Percentiles rank a stretch among this genome's conserved stretches.
phyloP scores from a whole-genome alignment of 2,113 vertebrate genomes.

The Daphoenositta chrysoptera region DNA sequence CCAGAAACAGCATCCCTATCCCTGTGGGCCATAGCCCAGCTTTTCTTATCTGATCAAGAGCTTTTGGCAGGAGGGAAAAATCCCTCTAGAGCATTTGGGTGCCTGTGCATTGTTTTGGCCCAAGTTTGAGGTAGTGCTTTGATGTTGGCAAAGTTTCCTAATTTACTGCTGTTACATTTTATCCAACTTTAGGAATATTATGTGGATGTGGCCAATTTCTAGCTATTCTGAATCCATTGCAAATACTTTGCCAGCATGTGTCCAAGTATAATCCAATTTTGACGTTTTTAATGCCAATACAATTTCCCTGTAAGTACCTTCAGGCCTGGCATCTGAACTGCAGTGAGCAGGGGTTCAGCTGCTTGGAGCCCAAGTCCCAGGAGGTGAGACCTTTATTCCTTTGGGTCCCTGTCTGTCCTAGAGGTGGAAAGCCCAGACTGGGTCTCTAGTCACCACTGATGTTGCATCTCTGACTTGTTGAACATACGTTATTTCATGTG shows the following conservation, averaged over 20 bases:
- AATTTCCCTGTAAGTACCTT: background rate
- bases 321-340: background rate
- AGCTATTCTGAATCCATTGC: slow-evolving; percentile 13
- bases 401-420: background rate
- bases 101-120: background rate
- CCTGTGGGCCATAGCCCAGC: background rate
- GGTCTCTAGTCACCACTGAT: background rate
- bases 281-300: slow-evolving; percentile 3
- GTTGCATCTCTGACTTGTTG: background rate
- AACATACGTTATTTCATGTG: background rate
- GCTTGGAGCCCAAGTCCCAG: background rate
- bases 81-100: background rate
- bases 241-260: slow-evolving; percentile 34
- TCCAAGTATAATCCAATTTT: slow-evolving; percentile 14
- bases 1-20: background rate
- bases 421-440: background rate
- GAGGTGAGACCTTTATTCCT: background rate
- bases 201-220: background rate
- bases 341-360: background rate
- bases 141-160: background rate
- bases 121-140: background rate
- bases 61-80: background rate
- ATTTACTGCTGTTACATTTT: slow-evolving; percentile 35
- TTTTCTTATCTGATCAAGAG: slow-evolving; percentile 18
- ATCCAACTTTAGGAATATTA: slow-evolving; percentile 29